Conservation (phyloP, 2,888 invertebrate species). For the Gordius sp. region DNA sequence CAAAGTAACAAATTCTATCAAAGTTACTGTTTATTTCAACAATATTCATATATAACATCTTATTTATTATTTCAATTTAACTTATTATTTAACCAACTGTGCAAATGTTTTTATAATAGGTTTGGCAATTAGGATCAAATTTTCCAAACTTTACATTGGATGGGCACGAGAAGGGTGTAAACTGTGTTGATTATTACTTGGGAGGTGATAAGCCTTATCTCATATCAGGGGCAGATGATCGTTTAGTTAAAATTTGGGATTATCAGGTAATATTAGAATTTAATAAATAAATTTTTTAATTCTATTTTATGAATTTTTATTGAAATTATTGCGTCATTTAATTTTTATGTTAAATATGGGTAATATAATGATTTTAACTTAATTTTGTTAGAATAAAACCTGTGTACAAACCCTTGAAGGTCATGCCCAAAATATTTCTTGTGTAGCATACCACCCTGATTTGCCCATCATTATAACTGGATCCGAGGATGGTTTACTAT, state of each 20-base stretch:
- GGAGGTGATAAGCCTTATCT: slow-evolving; percentile 96
- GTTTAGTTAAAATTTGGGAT: slow-evolving; percentile 94
- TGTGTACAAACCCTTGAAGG: slow-evolving; percentile 92
- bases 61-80: slow-evolving; percentile 14
- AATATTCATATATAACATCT: not conserved
- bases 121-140: slow-evolving; percentile 93
- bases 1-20: slow-evolving; percentile 38
- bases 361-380: slow-evolving; percentile 1
- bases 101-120: slow-evolving; percentile 30
- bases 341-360: not conserved
- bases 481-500: slow-evolving; percentile 48
- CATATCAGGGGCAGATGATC: slow-evolving; percentile 91
- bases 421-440: slow-evolving; percentile 67
- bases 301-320: slow-evolving; percentile 5
- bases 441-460: slow-evolving; percentile 87
- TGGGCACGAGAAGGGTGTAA: slow-evolving; percentile 88
- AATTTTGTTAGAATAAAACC: slow-evolving; percentile 58
- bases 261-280: slow-evolving; percentile 37
- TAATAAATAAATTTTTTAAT: slow-evolving; percentile 7
- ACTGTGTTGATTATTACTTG: slow-evolving; percentile 94
- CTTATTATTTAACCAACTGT: not conserved
- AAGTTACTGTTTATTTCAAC: not conserved
- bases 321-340: not conserved
- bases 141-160: slow-evolving; percentile 89
- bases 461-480: slow-evolving; percentile 82